These are phyloP conservation scores for Propithecus deckenii DNA, from an alignment of 2,797 vertebrate genomes.

Conservation along the genomic window DNA sequence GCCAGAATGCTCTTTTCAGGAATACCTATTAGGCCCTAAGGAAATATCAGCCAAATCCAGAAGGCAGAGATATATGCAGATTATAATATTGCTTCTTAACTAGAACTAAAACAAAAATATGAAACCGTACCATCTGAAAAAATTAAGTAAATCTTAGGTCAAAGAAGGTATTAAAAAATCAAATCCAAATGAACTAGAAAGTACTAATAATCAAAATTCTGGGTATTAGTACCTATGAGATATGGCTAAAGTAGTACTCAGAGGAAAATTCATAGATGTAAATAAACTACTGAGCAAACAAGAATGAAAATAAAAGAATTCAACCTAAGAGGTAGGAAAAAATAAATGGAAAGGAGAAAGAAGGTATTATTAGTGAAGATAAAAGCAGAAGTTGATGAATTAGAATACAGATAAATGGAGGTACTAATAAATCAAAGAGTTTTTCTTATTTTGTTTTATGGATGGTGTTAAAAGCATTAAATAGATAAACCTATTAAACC, in stretches of 20 bases:
- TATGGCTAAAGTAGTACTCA: neutral
- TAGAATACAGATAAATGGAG: neutral
- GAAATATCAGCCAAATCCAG: neutral
- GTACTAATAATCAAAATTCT: neutral
- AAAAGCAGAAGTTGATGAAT: neutral
- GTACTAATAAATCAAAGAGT: neutral
- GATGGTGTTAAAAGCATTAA: neutral
- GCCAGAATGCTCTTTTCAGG: neutral
- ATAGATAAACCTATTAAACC: neutral
- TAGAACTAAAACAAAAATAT: neutral
- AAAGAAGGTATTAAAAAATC: conserved; percentile 30
- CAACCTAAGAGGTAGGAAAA: neutral
- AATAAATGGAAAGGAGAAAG: neutral
- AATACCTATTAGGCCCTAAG: neutral
- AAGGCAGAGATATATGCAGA: neutral
- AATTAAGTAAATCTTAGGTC: neutral
- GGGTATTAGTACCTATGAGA: neutral
- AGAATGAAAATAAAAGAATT: conserved; percentile 8
- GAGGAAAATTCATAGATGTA: neutral
- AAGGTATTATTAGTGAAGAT: neutral
- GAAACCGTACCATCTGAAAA: neutral
- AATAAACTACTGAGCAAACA: neutral
- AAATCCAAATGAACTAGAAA: neutral
- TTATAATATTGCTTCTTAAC: neutral
- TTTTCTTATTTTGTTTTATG: neutral